A percentile compares a stretch with the other conserved stretches of the same genome.
Conservation (phyloP, 2,113 vertebrate genomes). For the Ondatra zibethicus region DNA sequence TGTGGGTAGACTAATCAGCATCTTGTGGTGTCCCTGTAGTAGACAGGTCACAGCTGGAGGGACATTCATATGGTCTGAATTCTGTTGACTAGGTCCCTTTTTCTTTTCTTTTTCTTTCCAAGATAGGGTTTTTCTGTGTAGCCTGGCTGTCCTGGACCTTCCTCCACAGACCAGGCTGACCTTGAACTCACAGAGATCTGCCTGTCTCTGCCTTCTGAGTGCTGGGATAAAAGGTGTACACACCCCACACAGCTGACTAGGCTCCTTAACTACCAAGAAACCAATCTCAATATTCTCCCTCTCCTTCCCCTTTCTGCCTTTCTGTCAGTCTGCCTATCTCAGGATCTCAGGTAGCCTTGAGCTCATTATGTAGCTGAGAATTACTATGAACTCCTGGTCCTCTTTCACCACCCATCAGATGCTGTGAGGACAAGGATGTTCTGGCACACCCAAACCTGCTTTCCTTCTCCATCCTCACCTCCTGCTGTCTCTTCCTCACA, state of each 20-base stretch:
- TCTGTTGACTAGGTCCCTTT: neutral
- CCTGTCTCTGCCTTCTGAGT: neutral
- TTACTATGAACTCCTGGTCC: neutral
- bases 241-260: neutral
- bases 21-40: accelerated
- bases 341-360: neutral
- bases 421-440: no score
- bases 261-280: neutral
- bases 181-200: neutral
- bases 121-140: neutral
- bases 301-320: neutral
- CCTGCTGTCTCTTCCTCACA: neutral
- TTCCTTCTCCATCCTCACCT: neutral
- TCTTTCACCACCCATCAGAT: neutral
- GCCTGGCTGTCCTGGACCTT: neutral
- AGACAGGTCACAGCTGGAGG: neutral
- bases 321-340: neutral
- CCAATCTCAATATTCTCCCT: neutral
- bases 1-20: neutral
- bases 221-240: neutral
- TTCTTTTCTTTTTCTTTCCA: no score
- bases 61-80: neutral
- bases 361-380: neutral
- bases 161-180: neutral
- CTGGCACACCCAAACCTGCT: no score